phyloP scores from a whole-genome alignment of 92 coral and sea anemone species.

The Desmophyllum pertusum region DNA sequence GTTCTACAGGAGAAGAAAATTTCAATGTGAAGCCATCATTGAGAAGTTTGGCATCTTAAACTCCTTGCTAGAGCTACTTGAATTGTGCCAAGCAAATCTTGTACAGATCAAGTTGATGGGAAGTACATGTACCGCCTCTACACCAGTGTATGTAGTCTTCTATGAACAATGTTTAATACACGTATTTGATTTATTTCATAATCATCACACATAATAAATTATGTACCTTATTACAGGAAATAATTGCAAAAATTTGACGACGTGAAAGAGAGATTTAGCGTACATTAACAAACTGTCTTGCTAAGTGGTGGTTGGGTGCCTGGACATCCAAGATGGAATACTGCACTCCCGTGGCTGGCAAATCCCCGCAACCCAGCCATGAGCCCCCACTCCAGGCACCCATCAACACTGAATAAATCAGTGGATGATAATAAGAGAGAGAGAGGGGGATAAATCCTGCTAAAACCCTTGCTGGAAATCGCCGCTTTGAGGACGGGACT shows the following conservation, averaged over 20 bases:
- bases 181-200: no score
- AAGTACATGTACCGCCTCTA: constrained; percentile 25
- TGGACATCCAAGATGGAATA: background rate
- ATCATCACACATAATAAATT: no score
- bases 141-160: constrained; percentile 85
- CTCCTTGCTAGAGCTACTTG: constrained; percentile 70
- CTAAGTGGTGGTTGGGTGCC: no score
- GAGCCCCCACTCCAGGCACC: background rate
- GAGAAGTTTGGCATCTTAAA: constrained; percentile 77
- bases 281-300: no score
- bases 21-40: constrained; percentile 78
- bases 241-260: no score
- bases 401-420: background rate
- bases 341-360: background rate
- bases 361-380: background rate
- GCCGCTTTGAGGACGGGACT: no score
- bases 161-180: no score
- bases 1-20: constrained; percentile 80
- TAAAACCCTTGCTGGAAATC: no score
- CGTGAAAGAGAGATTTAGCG: no score
- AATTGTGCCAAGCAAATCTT: constrained; percentile 75
- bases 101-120: constrained; percentile 62
- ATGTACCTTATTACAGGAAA: no score
- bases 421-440: background rate
- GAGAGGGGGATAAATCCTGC: no score